Percentiles rank a stretch among this genome's conserved stretches.
Conservation (phyloP, 2,113 vertebrate genomes). For the Galemys pyrenaicus region DNA sequence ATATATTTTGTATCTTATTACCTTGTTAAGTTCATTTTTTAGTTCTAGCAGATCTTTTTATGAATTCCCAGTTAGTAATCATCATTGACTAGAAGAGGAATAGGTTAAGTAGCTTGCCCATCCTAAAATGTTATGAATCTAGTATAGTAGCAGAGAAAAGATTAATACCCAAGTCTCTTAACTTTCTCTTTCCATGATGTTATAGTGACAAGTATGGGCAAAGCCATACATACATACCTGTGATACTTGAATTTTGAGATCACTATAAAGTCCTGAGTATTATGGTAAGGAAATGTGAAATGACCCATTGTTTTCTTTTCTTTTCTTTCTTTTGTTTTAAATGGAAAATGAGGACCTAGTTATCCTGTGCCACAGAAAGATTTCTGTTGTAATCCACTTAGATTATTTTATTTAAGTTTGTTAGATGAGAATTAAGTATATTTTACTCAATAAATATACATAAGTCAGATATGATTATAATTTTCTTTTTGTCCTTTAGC, state of each 20-base stretch:
- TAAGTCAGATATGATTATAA: slow-evolving; percentile 24
- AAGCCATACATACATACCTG: neutral
- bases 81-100: slow-evolving; percentile 7
- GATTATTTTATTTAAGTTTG: neutral
- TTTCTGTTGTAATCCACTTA: neutral
- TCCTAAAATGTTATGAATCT: neutral
- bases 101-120: neutral
- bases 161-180: neutral
- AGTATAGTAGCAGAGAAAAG: neutral
- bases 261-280: neutral
- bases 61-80: neutral
- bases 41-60: too few relatives aligned
- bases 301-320: neutral
- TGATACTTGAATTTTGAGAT: slow-evolving; percentile 10
- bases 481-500: slow-evolving; percentile 82
- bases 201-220: neutral
- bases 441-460: neutral
- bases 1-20: too few relatives aligned
- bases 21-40: too few relatives aligned
- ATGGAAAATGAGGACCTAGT: neutral
- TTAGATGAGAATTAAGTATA: slow-evolving; percentile 36
- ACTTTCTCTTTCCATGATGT: neutral
- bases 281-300: slow-evolving; percentile 4
- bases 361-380: slow-evolving; percentile 10
- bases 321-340: neutral